Conservation (phyloP, 1,140 invertebrate species). For the Apis florea region DNA sequence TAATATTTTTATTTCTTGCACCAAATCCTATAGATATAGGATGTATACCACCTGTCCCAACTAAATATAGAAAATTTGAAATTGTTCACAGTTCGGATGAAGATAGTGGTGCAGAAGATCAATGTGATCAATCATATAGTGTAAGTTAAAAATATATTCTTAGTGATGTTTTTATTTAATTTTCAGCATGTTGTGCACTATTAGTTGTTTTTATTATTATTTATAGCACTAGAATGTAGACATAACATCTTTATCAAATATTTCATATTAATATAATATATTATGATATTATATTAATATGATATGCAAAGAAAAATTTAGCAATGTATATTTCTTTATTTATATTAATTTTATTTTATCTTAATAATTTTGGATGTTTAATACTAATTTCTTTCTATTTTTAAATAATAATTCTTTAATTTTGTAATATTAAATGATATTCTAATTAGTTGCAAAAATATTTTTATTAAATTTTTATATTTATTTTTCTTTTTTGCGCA, state of each 20-base stretch:
- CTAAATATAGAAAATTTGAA: constrained; percentile 71
- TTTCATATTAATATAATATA: background rate
- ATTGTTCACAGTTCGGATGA: constrained; percentile 73
- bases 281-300: background rate
- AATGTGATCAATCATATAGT: constrained; percentile 54
- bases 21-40: constrained; percentile 89
- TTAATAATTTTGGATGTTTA: background rate
- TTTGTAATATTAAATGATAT: background rate
- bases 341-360: background rate
- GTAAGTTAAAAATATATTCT: constrained; percentile 64
- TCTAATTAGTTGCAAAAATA: constrained; percentile 9
- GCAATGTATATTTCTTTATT: no score
- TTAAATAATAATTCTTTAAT: constrained; percentile 1
- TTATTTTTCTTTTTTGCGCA: constrained; percentile 32
- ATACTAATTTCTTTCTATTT: background rate
- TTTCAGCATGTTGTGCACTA: constrained; percentile 23
- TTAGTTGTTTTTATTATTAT: constrained; percentile 16
- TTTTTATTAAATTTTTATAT: constrained; percentile 30
- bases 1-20: constrained; percentile 93
- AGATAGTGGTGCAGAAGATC: constrained; percentile 57
- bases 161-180: background rate
- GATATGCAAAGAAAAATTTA: background rate
- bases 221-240: constrained; percentile 31
- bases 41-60: constrained; percentile 78
- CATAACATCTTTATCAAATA: background rate